phyloP scores from a whole-genome alignment of 2,113 vertebrate genomes.

The Brienomyrus longianalis region DNA sequence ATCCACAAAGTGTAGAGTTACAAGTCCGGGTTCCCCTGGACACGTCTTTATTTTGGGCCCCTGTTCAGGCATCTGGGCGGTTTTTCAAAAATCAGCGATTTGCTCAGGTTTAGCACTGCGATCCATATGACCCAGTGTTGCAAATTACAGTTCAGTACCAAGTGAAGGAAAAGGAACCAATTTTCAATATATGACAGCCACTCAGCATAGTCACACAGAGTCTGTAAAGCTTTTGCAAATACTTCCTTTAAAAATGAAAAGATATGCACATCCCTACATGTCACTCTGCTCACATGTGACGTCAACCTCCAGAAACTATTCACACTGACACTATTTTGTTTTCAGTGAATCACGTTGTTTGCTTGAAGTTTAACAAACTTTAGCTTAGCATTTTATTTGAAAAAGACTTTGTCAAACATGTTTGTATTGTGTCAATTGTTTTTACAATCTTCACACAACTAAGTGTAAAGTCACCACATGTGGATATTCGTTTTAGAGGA shows the following conservation, averaged over 20 bases:
- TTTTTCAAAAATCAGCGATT: no score
- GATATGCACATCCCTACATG: background rate
- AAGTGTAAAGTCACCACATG: background rate
- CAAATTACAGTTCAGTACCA: no score
- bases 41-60: background rate
- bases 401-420: background rate
- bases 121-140: no score
- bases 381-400: background rate
- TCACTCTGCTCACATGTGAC: background rate
- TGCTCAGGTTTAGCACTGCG: no score
- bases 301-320: background rate
- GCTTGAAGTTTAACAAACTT: background rate
- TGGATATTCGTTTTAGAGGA: background rate
- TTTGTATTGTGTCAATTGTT: background rate
- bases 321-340: background rate
- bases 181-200: background rate
- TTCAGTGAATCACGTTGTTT: background rate
- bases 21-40: background rate
- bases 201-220: background rate
- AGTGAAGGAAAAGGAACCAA: no score
- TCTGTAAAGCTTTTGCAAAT: background rate
- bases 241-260: background rate
- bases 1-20: background rate
- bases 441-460: no score
- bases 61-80: background rate